Percentiles rank a stretch among this genome's conserved stretches.
Evolutionary conservation across 2,888 invertebrate genomes (phyloP).

Genomic region (Drosophila vallismaia): DNA sequence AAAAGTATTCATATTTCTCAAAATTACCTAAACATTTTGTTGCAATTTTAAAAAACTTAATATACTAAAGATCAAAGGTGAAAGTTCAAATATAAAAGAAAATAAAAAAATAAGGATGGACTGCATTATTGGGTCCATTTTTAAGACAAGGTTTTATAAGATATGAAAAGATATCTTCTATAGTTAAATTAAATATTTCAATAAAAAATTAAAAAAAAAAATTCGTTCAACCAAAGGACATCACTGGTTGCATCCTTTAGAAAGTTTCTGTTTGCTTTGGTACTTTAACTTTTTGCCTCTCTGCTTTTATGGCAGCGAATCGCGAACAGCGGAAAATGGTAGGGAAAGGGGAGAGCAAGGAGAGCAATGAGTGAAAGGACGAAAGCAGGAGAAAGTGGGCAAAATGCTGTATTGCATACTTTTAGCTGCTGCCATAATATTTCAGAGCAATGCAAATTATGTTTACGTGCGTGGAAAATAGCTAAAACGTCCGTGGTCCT

Average conservation of each 20-base stretch:
- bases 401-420: conserved; percentile 56
- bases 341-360: neutral
- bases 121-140: too few relatives aligned
- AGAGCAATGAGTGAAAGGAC: neutral
- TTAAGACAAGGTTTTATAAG: too few relatives aligned
- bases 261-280: conserved; percentile 14
- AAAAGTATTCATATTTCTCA: too few relatives aligned
- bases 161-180: too few relatives aligned
- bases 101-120: too few relatives aligned
- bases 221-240: neutral
- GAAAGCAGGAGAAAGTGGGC: conserved; percentile 6
- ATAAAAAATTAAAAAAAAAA: neutral
- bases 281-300: conserved; percentile 44
- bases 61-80: too few relatives aligned
- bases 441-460: conserved; percentile 61
- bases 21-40: too few relatives aligned
- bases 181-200: too few relatives aligned
- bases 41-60: too few relatives aligned
- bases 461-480: conserved; percentile 53
- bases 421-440: conserved; percentile 58
- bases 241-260: conserved; percentile 10
- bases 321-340: conserved; percentile 15
- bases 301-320: conserved; percentile 17
- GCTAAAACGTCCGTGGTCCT: conserved; percentile 31
- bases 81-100: too few relatives aligned